Evolutionary conservation across 2,797 vertebrate species (phyloP), one percentile per base, ranked within the genome.

Genomic region (Petrocephalus sullivani): DNA sequence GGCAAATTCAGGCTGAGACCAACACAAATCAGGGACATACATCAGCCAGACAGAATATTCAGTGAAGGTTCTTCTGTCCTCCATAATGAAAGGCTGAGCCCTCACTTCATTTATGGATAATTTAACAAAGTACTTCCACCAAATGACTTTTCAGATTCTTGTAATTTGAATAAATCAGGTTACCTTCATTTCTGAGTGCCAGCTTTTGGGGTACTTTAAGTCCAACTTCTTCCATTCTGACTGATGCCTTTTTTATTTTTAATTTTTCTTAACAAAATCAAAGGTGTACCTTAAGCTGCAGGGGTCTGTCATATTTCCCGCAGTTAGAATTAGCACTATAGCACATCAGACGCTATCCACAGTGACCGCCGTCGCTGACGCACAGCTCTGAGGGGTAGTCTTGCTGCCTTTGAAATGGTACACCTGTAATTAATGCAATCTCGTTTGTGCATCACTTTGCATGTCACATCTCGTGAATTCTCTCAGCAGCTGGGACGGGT

Each of bases 251-350:
- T 54, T 89, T 82, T 5, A 64, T n/a, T 21, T 71, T 37, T 46
- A 46, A 4, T 46, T 23, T 53, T 82, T 82, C 51, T 51, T 10
- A 9, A 87, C 57, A 64, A 67, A 87, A 89, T 81, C 86, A 82
- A 57, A 57, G 49, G 37, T 85, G 86, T 84, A 83, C 71, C 84
- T 85, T 85, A 83, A n/a, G 21, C 33, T 10, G 64, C n/a, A 82
- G 87, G 87, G 71, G 85, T 19, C 85, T 75, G 82, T 61, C 81
- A 71, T n/a, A 84, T 75, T 89, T 87, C 57, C 87, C 54, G 49
- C 33, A 21, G 19, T 71, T 41, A 71, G 60, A 82, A 87, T 89
- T 84, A 87, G 28, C 75, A 7, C 86, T 53, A 56, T 58, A 19
- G 14, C 10, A 60, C 56, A 57, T 57, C 23, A 33, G n/a, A 86